Base-by-base conservation (phyloP, 2,113 vertebrate genomes). In the Ptyas mucosa region DNA sequence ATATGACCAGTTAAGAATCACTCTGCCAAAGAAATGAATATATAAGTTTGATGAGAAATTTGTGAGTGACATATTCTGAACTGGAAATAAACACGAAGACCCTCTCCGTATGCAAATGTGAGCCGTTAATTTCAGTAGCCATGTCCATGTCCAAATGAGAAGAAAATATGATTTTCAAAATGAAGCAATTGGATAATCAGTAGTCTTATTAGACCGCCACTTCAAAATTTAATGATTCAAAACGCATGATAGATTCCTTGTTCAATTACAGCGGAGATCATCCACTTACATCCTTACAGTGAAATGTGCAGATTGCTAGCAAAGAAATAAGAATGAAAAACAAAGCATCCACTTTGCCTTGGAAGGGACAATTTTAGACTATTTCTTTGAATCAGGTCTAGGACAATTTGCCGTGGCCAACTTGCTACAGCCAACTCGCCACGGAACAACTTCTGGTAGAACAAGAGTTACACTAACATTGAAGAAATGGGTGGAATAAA, bases 181-280 rank as follows among this genome's bases (percentile, higher is more conserved):
- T 97, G 94, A 95, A 95, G 96, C 97, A 97, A 97, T 98, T 97
- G 97, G 97, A 96, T 98, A 97, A 96, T 97, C 95, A 97, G 98
- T 97, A 97, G 95, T 96, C 96, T 98, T 96, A 97, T 97, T 97
- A 97, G 95, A 95, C 89, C 97, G 97, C 96, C 94, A 94, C 96
- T 97, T 97, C 95, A 96, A 97, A 97, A 96, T 96, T 95, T 97
- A 97, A 98, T 97, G 96, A 97, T 97, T 97, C 93, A 97, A 97
- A 96, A 95, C 93, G 91, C 92, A 94, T 93, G 95, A 95, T 96
- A 92, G 95, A 95, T 89, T 95, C 90, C 94, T 95, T 95, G 93
- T 96, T 96, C 97, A 97, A 97, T 97, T 97, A 97, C 90, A 94
- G 26, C 53, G 90, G 15, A 53, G 69, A 88, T 96, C 93, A 87